Percentiles rank a stretch among this genome's conserved stretches.
These are phyloP conservation scores for Ptiloglossa arizonensis DNA, from an alignment of 1,140 invertebrate species.

Conservation along the genomic window DNA sequence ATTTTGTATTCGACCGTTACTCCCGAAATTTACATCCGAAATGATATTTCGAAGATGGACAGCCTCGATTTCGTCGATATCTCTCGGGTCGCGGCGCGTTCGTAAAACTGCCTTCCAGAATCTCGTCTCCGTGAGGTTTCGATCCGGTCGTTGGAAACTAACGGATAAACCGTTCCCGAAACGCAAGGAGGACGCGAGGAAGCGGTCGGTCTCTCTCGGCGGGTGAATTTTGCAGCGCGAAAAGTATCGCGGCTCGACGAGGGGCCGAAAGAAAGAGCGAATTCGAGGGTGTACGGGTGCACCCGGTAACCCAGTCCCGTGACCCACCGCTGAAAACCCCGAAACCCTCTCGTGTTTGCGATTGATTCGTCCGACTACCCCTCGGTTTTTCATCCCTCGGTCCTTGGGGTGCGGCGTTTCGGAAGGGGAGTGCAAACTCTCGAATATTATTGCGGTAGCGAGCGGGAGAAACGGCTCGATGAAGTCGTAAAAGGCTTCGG, in stretches of 20 bases:
- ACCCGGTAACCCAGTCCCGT: conserved; percentile 67
- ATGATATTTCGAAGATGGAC: conserved; percentile 63
- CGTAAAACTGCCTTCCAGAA: conserved; percentile 4
- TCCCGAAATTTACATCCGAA: conserved; percentile 45
- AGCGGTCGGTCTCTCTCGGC: background rate
- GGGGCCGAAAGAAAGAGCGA: conserved; percentile 33
- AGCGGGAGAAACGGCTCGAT: conserved; percentile 44
- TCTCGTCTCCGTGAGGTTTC: background rate
- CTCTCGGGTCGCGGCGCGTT: conserved; percentile 7
- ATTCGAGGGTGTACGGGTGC: conserved; percentile 51
- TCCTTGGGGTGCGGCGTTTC: conserved; percentile 59
- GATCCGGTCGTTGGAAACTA: background rate
- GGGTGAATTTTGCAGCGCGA: conserved; percentile 26
- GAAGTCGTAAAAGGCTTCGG: conserved; percentile 50
- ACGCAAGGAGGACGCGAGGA: conserved; percentile 7
- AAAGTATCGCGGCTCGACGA: conserved; percentile 29
- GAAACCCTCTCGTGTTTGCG: conserved; percentile 64
- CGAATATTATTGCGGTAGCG: conserved; percentile 57
- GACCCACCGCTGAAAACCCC: conserved; percentile 59
- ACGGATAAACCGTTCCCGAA: no score
- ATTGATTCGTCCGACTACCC: conserved; percentile 72
- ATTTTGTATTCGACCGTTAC: conserved; percentile 19
- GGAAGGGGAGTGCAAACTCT: conserved; percentile 47
- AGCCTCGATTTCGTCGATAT: conserved; percentile 33
- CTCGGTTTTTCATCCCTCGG: conserved; percentile 67